Evolutionary conservation across 2,113 vertebrate species (phyloP).

Genomic region (Ctenomys sociabilis): DNA sequence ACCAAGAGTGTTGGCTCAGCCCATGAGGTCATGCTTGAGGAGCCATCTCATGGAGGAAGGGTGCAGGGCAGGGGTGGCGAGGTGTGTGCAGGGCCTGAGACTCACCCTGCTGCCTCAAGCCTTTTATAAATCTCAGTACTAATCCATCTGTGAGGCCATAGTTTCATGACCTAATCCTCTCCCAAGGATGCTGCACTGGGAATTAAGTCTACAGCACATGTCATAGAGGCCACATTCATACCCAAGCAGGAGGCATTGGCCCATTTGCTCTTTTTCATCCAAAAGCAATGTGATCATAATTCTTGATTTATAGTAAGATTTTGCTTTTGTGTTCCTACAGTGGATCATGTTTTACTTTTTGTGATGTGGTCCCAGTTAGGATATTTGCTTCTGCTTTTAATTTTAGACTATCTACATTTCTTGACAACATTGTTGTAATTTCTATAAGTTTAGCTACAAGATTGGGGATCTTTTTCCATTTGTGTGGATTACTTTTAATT

Average conservation of each 20-base stretch:
- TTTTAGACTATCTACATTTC: not conserved
- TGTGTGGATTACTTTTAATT: not conserved
- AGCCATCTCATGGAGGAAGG: too few relatives aligned
- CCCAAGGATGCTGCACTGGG: not conserved
- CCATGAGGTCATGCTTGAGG: not conserved
- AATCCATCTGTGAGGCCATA: not conserved
- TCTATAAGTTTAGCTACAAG: not conserved
- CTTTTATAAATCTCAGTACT: not conserved
- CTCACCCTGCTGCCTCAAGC: not conserved
- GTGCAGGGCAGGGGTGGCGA: too few relatives aligned
- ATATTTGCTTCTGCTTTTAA: not conserved
- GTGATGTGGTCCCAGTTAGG: not conserved
- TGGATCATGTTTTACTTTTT: not conserved
- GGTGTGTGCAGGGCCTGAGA: not conserved
- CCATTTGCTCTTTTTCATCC: not conserved
- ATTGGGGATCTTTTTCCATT: not conserved
- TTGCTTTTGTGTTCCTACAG: not conserved
- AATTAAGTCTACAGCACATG: not conserved
- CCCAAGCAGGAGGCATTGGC: not conserved
- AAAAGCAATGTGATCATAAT: not conserved
- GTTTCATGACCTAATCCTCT: not conserved
- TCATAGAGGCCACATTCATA: not conserved
- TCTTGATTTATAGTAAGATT: not conserved
- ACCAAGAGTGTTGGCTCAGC: not conserved
- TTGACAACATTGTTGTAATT: not conserved